phyloP scores from a whole-genome alignment of 1,140 invertebrate species.

The Mamestra configurata region DNA sequence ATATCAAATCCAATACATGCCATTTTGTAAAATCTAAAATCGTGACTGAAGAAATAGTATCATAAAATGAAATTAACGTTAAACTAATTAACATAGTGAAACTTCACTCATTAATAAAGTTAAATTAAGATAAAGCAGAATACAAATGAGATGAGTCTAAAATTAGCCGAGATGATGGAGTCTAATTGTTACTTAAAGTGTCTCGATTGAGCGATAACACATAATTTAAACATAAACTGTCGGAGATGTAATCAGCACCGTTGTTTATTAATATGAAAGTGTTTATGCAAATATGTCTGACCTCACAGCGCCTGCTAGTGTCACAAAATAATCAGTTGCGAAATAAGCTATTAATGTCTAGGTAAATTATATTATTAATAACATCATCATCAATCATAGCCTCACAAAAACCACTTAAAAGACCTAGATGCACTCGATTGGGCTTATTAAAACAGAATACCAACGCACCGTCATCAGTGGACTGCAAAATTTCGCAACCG shows the following conservation, averaged over 20 bases:
- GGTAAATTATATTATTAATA: constrained; percentile 45
- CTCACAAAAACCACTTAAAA: constrained; percentile 41
- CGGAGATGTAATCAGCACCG: constrained; percentile 29
- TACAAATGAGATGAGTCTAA: constrained; percentile 15
- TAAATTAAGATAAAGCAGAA: constrained; percentile 33
- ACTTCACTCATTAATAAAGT: background rate
- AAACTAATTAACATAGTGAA: background rate
- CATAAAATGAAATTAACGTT: background rate
- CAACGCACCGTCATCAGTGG: constrained; percentile 63
- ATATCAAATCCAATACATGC: background rate
- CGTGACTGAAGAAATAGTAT: background rate
- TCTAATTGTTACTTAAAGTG: constrained; percentile 45
- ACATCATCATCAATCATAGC: constrained; percentile 47
- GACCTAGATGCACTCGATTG: constrained; percentile 47
- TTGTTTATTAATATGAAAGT: constrained; percentile 36
- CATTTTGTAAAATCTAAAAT: background rate
- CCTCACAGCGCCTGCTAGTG: constrained; percentile 6
- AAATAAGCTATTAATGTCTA: constrained; percentile 42
- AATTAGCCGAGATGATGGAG: constrained; percentile 20
- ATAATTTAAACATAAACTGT: constrained; percentile 14
- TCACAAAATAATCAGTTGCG: constrained; percentile 38
- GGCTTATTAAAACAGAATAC: constrained; percentile 51
- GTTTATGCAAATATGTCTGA: constrained; percentile 36
- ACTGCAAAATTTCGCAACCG: constrained; percentile 84
- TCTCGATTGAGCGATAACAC: constrained; percentile 26